Evolutionary conservation across 2,113 vertebrate genomes (phyloP), one percentile per base, ranked within the genome.

Genomic region (Aldabrachelys gigantea): DNA sequence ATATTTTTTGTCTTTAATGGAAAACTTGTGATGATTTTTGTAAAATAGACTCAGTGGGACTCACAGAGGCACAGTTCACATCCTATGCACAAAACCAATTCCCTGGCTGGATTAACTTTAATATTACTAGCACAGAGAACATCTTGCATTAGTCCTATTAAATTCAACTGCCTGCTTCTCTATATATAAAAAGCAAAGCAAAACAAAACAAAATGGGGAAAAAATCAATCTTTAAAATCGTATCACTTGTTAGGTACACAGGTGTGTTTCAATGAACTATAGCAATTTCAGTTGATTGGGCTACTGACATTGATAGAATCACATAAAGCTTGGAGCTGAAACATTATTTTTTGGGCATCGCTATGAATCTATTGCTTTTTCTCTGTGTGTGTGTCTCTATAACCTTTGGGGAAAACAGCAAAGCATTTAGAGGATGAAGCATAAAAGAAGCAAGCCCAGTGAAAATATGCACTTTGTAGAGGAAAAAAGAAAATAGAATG

Each of bases 1-100:
- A 21, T 95, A 88, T 87, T 95, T 96, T 96, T 95, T 96, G 84
- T 96, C 87, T 69, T 97, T 97, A 98, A 97, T 78, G 21, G 87
- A 88, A 98, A 98, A 97, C 75, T 92, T 97, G 69, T 89, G 89
- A 97, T 95, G 85, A 96, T 95, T 98, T 98, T 92, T 96, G 92
- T 97, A 97, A 97, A 98, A 98, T 82, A 91, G 79, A 97, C 96
- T 96, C 97, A 97, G 13, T 86, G 95, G 90, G 87, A 97, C 96
- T 95, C 87, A 94, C 93, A 96, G 72, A 97, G 95, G 95, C 5
- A 35, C 95, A 98, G 97, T 98, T 98, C 95, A 98, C 88, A 98
- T 96, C 85, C 90, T 97, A 96, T 96, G 97, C 91, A 97, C 93
- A 98, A 98, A 98, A 96, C 87, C 97, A 97, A 97, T 98, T 98